Percentiles rank a stretch among this genome's conserved stretches.
These are phyloP conservation scores for Capreolus pygargus DNA, from an alignment of 2,113 vertebrate species.

Conservation along the genomic window DNA sequence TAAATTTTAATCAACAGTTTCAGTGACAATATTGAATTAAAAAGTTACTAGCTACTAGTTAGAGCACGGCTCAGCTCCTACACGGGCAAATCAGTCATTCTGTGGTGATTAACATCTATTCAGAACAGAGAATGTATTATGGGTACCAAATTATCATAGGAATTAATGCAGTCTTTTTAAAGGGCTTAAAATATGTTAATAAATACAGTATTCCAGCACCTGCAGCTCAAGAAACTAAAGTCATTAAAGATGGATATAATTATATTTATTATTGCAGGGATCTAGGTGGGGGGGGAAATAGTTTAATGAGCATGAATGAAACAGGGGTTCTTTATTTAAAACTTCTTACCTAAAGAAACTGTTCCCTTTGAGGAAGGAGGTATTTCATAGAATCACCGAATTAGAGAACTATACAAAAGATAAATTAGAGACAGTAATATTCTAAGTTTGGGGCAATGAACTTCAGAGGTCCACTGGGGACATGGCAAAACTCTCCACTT, in stretches of 20 bases:
- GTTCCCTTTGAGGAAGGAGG: slow-evolving; percentile 64
- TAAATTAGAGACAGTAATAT: neutral
- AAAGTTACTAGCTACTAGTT: slow-evolving; percentile 83
- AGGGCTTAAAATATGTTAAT: slow-evolving; percentile 90
- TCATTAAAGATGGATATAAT: slow-evolving; percentile 88
- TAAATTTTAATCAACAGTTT: slow-evolving; percentile 80
- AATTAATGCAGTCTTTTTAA: slow-evolving; percentile 90
- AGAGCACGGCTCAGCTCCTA: slow-evolving; percentile 76
- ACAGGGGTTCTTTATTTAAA: slow-evolving; percentile 77
- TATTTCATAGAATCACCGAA: neutral
- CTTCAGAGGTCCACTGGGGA: neutral
- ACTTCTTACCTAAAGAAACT: slow-evolving; percentile 63
- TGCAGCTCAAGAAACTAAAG: slow-evolving; percentile 86
- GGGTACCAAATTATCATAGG: slow-evolving; percentile 86
- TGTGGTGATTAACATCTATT: slow-evolving; percentile 87
- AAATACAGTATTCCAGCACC: slow-evolving; percentile 88
- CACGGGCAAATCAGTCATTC: slow-evolving; percentile 80
- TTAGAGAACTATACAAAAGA: neutral
- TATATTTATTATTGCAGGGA: slow-evolving; percentile 88
- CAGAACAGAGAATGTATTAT: slow-evolving; percentile 85
- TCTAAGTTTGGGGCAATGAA: neutral
- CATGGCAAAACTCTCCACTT: neutral
- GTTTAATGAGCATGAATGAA: slow-evolving; percentile 83
- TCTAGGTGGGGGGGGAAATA: slow-evolving; percentile 74
- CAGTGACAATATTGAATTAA: slow-evolving; percentile 80